phyloP scores from a whole-genome alignment of 2,888 invertebrate genomes.

The Cephus sareptanus region DNA sequence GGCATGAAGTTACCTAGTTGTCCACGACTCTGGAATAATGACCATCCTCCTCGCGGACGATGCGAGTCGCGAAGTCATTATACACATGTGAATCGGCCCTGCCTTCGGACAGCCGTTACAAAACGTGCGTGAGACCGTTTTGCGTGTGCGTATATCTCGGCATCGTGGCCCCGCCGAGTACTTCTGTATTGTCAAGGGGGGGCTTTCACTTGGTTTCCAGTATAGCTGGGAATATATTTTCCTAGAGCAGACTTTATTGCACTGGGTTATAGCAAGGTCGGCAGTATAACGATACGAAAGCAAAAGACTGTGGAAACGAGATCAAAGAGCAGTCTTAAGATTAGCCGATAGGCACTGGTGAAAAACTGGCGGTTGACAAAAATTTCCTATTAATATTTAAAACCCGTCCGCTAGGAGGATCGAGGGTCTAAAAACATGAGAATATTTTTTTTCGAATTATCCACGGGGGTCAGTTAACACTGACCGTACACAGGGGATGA shows the following conservation, averaged over 20 bases:
- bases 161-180: background rate
- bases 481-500: background rate
- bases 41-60: conserved; percentile 14
- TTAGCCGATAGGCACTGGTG: background rate
- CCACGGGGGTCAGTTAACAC: background rate
- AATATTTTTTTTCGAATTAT: background rate
- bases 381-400: too few relatives aligned
- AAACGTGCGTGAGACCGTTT: background rate
- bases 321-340: background rate
- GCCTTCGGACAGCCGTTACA: background rate
- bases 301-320: background rate
- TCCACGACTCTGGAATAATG: conserved; percentile 22
- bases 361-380: background rate
- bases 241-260: background rate
- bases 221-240: background rate
- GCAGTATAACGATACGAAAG: background rate
- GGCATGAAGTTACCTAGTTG: conserved; percentile 12
- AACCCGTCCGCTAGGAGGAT: accelerated
- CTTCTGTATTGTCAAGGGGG: background rate
- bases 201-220: background rate
- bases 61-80: conserved; percentile 3
- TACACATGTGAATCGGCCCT: conserved; percentile 16
- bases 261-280: too few relatives aligned
- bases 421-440: background rate
- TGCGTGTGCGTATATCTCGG: background rate